These are phyloP conservation scores for Steinernema carpocapsae DNA, from an alignment of 2,888 invertebrate species.

Conservation along the genomic window DNA sequence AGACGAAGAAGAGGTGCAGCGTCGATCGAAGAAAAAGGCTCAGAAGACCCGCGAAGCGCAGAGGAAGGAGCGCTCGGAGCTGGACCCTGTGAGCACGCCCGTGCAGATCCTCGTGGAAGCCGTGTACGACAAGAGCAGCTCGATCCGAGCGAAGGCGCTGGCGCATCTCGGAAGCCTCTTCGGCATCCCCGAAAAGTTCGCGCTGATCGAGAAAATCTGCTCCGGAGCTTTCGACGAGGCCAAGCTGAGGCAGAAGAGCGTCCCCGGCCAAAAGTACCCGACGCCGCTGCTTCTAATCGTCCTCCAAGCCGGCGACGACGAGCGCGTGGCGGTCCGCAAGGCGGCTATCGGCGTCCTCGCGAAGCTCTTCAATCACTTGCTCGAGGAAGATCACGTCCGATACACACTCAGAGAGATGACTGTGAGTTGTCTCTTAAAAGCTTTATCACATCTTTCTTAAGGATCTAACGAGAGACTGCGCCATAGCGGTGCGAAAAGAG, in stretches of 20 bases:
- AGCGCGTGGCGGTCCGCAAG: background rate
- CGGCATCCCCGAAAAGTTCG: constrained; percentile 18
- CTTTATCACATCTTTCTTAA: constrained; percentile 16
- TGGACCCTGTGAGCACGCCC: background rate
- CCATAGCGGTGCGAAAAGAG: constrained; percentile 73
- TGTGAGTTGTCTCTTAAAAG: constrained; percentile 24
- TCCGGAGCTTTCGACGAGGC: background rate
- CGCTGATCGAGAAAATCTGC: constrained; percentile 35
- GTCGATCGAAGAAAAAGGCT: background rate
- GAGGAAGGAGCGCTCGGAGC: background rate
- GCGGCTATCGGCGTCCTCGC: background rate
- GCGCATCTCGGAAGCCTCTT: constrained; percentile 4
- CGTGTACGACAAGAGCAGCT: background rate
- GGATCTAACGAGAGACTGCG: constrained; percentile 70
- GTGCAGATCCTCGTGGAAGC: background rate
- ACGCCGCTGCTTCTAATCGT: background rate
- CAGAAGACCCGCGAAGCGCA: background rate
- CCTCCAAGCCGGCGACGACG: background rate
- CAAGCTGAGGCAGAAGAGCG: background rate
- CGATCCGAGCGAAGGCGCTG: constrained; percentile 2
- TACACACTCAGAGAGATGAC: constrained; percentile 27
- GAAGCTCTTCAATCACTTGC: background rate
- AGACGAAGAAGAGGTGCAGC: background rate
- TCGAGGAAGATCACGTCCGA: background rate
- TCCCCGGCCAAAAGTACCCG: background rate